Evolutionary conservation across 2,888 invertebrate genomes (phyloP), one percentile per base, ranked within the genome.

Genomic region (Lobophora halterata): DNA sequence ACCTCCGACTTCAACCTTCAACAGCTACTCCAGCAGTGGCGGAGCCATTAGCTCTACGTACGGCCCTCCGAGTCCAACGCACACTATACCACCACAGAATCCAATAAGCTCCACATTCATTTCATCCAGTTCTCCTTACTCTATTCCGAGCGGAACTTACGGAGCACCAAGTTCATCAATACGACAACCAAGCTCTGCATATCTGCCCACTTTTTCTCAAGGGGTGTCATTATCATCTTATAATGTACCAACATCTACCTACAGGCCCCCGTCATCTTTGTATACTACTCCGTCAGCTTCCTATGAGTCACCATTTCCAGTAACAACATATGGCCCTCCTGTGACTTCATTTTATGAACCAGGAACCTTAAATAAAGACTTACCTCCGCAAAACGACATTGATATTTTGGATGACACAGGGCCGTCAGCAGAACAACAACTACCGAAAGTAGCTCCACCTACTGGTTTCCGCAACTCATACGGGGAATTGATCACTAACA

Each of bases 381-480:
- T 72, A 18, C 69, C 71, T 7, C 60, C 59, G 18, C 63, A 70
- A 33, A 73, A 49, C 50, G 65, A 77, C 32, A 55, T 70, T 2
- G 71, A 78, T 40, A 47, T 66, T 29, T 53, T 77, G 14, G 63
- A 63, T 31, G 55, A 69, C 36, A 53, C 65, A 25, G 57, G 60
- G 46, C 71, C 75, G 13, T 49, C 61, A 17, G 52, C 43, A 28
- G 69, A 79, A 25, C 65, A 74, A 47, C 67, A 80, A 54, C 55
- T 85, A 26, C 87, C 87, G 3, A 80, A 77, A 57, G 70, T 80
- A 5, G 65, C 76, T 24, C 55, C 63, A 27, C 80, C 82, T 5
- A 68, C 71, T 1, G 67, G 70, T 10, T 86, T 87, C 48, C 80
- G 65, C 55, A 87, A 87, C 58, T 87, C 87, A 6, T 87, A 87